Conservation (phyloP, 2,797 vertebrate genomes). For the Echiichthys vipera region DNA sequence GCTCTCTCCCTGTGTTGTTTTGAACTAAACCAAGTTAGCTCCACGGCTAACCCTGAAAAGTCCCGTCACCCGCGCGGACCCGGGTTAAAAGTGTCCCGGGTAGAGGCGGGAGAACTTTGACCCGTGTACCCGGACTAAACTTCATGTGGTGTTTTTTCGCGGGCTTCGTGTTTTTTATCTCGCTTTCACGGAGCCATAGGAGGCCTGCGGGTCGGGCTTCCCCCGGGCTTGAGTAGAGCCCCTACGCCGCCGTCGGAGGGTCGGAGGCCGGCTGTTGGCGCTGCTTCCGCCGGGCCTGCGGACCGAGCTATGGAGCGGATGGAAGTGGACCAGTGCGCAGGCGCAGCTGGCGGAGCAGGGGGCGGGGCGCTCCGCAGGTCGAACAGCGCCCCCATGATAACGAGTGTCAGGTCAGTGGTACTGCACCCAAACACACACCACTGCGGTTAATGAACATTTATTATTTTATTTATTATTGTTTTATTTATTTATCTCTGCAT, state of each 20-base stretch:
- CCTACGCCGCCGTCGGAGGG: constrained; percentile 59
- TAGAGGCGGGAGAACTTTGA: neutral
- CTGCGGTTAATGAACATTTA: neutral
- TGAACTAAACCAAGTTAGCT: constrained; percentile 69
- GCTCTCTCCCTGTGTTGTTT: constrained; percentile 21
- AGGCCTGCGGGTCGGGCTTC: constrained; percentile 89
- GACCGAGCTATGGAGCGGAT: constrained; percentile 83
- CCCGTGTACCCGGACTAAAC: neutral
- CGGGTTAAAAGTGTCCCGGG: constrained; percentile 40
- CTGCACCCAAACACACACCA: neutral
- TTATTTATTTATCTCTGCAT: too few relatives aligned
- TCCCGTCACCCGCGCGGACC: constrained; percentile 61
- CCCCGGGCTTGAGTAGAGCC: constrained; percentile 79
- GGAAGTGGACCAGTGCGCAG: constrained; percentile 89
- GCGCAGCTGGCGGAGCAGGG: constrained; percentile 80
- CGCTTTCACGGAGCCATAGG: constrained; percentile 44
- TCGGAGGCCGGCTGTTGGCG: constrained; percentile 59
- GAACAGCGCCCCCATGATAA: constrained; percentile 89
- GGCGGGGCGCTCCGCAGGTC: constrained; percentile 85
- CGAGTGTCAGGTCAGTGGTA: constrained; percentile 83
- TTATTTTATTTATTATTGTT: too few relatives aligned
- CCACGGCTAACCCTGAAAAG: constrained; percentile 70
- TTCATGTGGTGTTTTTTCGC: constrained; percentile 25
- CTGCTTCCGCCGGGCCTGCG: constrained; percentile 64
- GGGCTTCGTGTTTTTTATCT: constrained; percentile 19